phyloP scores from a whole-genome alignment of 2,888 invertebrate genomes.

The Ornithoptera alexandrae region DNA sequence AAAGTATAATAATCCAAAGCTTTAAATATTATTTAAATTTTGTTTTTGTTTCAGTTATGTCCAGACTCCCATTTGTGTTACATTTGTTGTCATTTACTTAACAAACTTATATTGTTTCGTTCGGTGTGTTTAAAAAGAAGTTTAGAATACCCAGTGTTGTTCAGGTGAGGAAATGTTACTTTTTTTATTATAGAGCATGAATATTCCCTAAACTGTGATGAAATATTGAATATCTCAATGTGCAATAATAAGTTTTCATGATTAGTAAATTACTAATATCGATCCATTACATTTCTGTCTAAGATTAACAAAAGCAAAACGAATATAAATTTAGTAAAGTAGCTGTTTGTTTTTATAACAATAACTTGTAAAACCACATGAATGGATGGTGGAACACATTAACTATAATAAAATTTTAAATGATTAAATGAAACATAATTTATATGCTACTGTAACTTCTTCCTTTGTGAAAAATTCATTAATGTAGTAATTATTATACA shows the following conservation, averaged over 20 bases:
- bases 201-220: too few relatives aligned
- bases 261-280: neutral
- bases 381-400: too few relatives aligned
- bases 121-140: constrained; percentile 61
- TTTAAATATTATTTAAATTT: neutral
- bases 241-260: neutral
- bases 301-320: neutral
- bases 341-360: too few relatives aligned
- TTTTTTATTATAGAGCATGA: too few relatives aligned
- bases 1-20: too few relatives aligned
- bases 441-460: neutral
- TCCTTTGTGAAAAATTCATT: too few relatives aligned
- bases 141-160: constrained; percentile 63
- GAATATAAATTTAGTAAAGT: too few relatives aligned
- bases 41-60: constrained; percentile 52
- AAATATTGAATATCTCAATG: neutral
- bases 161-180: constrained; percentile 48
- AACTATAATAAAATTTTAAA: too few relatives aligned
- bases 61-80: constrained; percentile 62
- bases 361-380: too few relatives aligned
- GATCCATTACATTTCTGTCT: neutral
- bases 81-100: constrained; percentile 62
- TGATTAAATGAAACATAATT: neutral
- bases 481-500: too few relatives aligned
- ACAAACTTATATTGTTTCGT: constrained; percentile 60